These are phyloP conservation scores for Empidonax traillii DNA, from an alignment of 2,113 vertebrate genomes.

Conservation along the genomic window DNA sequence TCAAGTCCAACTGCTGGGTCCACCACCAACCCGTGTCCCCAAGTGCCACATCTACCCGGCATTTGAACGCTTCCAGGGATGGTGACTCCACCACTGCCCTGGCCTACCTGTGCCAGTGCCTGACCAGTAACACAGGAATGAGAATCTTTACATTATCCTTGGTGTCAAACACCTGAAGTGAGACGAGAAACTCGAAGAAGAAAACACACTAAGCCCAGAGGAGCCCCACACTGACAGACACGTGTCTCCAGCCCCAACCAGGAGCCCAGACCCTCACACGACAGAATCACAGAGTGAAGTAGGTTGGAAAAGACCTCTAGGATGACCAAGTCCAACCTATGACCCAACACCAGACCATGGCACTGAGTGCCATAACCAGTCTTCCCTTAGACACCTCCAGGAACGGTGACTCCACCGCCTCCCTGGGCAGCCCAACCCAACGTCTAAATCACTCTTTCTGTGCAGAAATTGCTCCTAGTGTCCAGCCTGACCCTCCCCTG, in stretches of 20 bases:
- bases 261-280: not conserved
- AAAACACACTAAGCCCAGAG: not conserved
- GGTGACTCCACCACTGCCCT: not conserved
- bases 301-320: not conserved
- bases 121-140: not conserved
- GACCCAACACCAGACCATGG: not conserved
- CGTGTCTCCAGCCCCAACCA: not conserved
- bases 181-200: not conserved
- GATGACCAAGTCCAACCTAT: not conserved
- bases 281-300: not conserved
- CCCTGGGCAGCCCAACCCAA: not conserved
- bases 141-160: not conserved
- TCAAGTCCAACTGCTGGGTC: not conserved
- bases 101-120: not conserved
- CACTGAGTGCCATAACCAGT: not conserved
- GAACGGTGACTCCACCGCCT: not conserved
- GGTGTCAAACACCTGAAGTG: not conserved
- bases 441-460: not conserved
- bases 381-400: not conserved
- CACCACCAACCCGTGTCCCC: not conserved
- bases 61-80: not conserved
- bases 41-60: not conserved
- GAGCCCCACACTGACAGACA: not conserved
- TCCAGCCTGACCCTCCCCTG: not conserved
- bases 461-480: not conserved